These are phyloP conservation scores for Drosophila formosana DNA, from an alignment of 2,888 invertebrate genomes.

Conservation along the genomic window DNA sequence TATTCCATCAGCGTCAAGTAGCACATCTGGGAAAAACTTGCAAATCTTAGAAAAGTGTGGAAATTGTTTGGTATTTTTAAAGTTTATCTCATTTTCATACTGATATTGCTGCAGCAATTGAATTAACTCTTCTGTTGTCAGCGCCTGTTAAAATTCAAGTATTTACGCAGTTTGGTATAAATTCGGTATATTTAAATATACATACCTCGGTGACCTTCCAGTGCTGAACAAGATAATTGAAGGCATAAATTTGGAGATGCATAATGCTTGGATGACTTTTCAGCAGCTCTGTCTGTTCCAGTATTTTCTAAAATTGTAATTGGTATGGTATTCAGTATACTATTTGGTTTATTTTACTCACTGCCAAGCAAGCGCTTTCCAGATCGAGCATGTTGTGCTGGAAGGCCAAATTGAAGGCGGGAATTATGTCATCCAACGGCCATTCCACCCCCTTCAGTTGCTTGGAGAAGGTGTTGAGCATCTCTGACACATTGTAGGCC, in stretches of 20 bases:
- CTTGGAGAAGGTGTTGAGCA: conserved; percentile 35
- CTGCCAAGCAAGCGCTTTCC: conserved; percentile 47
- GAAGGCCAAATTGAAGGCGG: conserved; percentile 56
- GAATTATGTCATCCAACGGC: conserved; percentile 50
- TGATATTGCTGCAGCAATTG: conserved; percentile 47
- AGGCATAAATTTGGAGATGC: conserved; percentile 51
- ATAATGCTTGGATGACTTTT: conserved; percentile 29
- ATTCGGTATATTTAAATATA: not conserved
- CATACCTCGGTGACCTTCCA: conserved; percentile 43
- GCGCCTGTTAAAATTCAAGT: conserved; percentile 6
- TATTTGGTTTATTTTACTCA: conserved; percentile 21
- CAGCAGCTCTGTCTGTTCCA: conserved; percentile 18
- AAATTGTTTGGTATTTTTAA: conserved; percentile 45
- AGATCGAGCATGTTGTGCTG: conserved; percentile 55
- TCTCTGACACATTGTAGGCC: conserved; percentile 59
- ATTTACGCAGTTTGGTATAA: not conserved
- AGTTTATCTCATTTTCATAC: conserved; percentile 41
- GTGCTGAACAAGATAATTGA: conserved; percentile 55
- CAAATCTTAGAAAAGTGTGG: conserved; percentile 59
- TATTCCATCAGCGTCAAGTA: conserved; percentile 51
- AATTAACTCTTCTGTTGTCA: conserved; percentile 33
- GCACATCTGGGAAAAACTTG: conserved; percentile 46
- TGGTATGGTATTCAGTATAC: not conserved
- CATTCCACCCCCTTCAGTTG: conserved; percentile 36
- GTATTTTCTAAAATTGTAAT: conserved; percentile 49